Conservation (phyloP, 2,797 vertebrate species). For the Microctenopoma stevenorrisi region DNA sequence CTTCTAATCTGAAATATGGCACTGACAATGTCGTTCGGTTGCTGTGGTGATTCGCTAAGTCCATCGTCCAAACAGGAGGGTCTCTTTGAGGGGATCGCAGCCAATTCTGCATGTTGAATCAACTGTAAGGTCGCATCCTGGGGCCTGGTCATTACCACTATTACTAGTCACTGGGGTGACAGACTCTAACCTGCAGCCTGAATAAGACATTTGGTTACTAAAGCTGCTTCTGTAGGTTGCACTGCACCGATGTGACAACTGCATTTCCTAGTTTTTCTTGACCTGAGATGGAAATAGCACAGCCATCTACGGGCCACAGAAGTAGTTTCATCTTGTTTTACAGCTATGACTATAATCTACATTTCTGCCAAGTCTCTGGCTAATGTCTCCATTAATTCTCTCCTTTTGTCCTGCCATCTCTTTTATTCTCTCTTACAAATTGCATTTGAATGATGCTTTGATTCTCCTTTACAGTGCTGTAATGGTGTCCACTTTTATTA, state of each 20-base stretch:
- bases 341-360: neutral
- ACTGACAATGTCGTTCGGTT: no score
- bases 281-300: conserved; percentile 19
- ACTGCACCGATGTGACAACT: neutral
- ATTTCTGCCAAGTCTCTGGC: neutral
- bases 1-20: no score
- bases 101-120: no score
- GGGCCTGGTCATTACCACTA: no score
- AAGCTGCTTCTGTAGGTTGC: neutral
- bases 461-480: neutral
- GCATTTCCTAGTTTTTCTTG: conserved; percentile 1
- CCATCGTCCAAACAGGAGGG: no score
- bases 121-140: no score
- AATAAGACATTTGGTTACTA: neutral
- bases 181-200: no score
- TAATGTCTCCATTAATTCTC: conserved; percentile 7
- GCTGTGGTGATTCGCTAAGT: no score
- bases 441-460: conserved; percentile 3
- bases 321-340: conserved; percentile 2
- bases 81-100: no score
- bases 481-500: conserved; percentile 4
- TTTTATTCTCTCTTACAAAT: neutral
- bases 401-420: neutral
- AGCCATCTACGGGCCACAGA: conserved; percentile 5
- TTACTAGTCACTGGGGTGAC: no score